phyloP scores from a whole-genome alignment of 35 echinoderm and acorn worm genomes.

The Chiridota heheva region DNA sequence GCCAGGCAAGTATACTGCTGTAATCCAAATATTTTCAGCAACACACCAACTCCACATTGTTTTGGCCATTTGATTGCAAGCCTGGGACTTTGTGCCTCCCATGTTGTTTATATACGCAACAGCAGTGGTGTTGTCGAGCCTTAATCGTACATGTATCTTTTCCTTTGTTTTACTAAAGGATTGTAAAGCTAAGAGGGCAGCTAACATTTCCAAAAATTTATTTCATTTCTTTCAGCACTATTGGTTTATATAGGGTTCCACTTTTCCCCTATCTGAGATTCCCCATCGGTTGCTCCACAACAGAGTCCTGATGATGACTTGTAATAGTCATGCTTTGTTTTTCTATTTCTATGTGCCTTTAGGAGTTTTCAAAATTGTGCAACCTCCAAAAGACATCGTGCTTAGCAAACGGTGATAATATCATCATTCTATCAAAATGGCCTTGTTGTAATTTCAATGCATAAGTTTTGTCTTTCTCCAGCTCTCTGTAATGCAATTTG shows the following conservation, averaged over 20 bases:
- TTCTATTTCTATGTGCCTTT: not conserved
- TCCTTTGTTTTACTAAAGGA: constrained; percentile 45
- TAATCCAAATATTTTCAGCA: constrained; percentile 16
- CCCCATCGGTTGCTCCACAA: constrained; percentile 64
- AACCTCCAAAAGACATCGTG: constrained; percentile 65
- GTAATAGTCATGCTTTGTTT: constrained; percentile 41
- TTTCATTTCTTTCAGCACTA: constrained; percentile 29
- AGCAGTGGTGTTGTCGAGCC: constrained; percentile 65
- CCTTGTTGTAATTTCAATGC: constrained; percentile 49
- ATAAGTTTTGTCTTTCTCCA: constrained; percentile 71
- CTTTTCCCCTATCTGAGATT: constrained; percentile 35
- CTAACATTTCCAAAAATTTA: constrained; percentile 64
- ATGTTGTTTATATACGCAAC: constrained; percentile 70
- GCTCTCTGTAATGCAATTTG: constrained; percentile 59
- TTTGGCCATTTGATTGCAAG: constrained; percentile 18
- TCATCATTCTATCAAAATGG: constrained; percentile 70
- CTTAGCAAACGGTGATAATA: constrained; percentile 42
- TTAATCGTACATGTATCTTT: constrained; percentile 60
- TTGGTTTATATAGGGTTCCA: constrained; percentile 46
- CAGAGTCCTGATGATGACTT: constrained; percentile 53
- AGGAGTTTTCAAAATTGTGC: constrained; percentile 31
- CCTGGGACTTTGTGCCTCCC: constrained; percentile 40
- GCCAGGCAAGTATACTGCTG: constrained; percentile 8
- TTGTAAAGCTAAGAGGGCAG: constrained; percentile 40
- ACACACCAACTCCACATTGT: constrained; percentile 39